A percentile compares a stretch with the other conserved stretches of the same genome.
Conservation (phyloP, 2,888 invertebrate species). For the Thumatha senex region DNA sequence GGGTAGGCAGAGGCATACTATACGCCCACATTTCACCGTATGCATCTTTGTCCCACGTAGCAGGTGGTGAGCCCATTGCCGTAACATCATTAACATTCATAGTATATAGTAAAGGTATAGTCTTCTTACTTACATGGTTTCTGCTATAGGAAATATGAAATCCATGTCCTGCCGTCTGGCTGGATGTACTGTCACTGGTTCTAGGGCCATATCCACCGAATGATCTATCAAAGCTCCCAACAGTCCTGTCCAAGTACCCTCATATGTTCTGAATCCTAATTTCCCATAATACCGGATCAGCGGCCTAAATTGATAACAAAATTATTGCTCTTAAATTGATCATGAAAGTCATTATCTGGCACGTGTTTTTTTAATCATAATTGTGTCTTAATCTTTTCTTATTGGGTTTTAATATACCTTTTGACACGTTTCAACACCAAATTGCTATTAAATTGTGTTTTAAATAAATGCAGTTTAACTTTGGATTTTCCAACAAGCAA, state of each 20-base stretch:
- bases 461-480: background rate
- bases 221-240: constrained; percentile 82
- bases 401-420: background rate
- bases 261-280: constrained; percentile 73
- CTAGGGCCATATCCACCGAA: constrained; percentile 83
- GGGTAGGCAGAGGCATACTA: too few species aligned
- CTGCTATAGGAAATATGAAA: constrained; percentile 85
- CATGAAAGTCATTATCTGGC: background rate
- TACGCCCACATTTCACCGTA: too few species aligned
- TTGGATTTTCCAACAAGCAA: background rate
- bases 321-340: background rate
- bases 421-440: too few species aligned
- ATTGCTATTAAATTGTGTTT: background rate
- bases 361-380: background rate
- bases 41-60: too few species aligned
- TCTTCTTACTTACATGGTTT: constrained; percentile 75
- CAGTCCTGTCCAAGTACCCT: constrained; percentile 85
- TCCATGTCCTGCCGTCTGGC: constrained; percentile 81
- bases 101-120: too few species aligned
- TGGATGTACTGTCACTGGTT: constrained; percentile 81
- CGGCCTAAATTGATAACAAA: constrained; percentile 38
- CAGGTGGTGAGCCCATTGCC: too few species aligned
- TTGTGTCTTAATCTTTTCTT: background rate
- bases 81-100: too few species aligned
- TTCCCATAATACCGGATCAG: constrained; percentile 61